Percentiles rank a stretch among this genome's conserved stretches.
phyloP scores from a whole-genome alignment of 2,797 vertebrate species.

The Lutjanus campechanus region DNA sequence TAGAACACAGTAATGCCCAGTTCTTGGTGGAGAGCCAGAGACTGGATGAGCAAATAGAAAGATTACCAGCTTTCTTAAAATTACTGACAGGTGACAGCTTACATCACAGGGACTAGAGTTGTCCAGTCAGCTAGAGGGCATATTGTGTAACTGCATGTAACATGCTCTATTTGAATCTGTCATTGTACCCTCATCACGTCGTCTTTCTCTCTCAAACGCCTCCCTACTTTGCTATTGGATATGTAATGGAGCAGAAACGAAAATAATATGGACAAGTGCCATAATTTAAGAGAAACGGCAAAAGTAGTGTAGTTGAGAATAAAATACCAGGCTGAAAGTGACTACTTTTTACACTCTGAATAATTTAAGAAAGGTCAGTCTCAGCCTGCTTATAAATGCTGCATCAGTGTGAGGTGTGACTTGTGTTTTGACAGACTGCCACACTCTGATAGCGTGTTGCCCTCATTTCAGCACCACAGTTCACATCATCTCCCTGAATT shows the following conservation, averaged over 20 bases:
- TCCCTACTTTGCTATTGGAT: background rate
- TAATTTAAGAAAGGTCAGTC: constrained; percentile 38
- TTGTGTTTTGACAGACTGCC: constrained; percentile 70
- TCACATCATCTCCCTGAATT: constrained; percentile 54
- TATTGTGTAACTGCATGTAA: constrained; percentile 56
- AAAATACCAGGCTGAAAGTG: constrained; percentile 4
- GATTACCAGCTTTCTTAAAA: constrained; percentile 32
- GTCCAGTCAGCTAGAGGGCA: constrained; percentile 41
- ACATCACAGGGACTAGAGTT: constrained; percentile 42
- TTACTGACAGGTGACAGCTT: constrained; percentile 54
- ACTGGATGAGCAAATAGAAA: constrained; percentile 54
- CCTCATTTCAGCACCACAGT: constrained; percentile 37
- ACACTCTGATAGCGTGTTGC: constrained; percentile 43
- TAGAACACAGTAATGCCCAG: constrained; percentile 5
- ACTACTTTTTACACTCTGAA: constrained; percentile 17
- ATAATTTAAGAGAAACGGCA: constrained; percentile 8
- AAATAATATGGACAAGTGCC: background rate
- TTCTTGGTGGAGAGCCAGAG: constrained; percentile 16
- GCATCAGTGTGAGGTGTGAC: constrained; percentile 52
- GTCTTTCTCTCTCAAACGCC: constrained; percentile 17
- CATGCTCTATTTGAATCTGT: constrained; percentile 49
- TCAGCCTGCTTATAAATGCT: constrained; percentile 46
- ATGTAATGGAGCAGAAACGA: background rate
- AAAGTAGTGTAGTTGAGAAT: background rate
- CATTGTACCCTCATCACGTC: constrained; percentile 25